Conservation (phyloP, 2,113 vertebrate species). For the Cyprinodon variegatus region DNA sequence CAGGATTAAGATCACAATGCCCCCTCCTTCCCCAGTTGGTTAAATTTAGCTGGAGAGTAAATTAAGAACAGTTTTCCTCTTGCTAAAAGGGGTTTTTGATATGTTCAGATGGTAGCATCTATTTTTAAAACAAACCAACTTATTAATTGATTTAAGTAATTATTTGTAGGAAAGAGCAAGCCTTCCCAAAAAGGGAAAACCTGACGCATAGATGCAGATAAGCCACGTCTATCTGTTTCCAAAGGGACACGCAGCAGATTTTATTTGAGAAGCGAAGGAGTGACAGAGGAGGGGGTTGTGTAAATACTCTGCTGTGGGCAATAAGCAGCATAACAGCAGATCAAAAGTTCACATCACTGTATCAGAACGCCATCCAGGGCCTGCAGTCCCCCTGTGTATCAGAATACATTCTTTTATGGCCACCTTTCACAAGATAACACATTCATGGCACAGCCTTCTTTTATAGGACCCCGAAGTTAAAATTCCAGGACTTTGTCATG, state of each 20-base stretch:
- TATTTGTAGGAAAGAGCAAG: slow-evolving; percentile 71
- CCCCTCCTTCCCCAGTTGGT: slow-evolving; percentile 69
- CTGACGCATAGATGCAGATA: slow-evolving; percentile 22
- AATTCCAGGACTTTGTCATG: slow-evolving; percentile 80
- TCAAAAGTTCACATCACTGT: slow-evolving; percentile 80
- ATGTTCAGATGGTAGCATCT: slow-evolving; percentile 69
- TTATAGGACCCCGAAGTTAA: slow-evolving; percentile 78
- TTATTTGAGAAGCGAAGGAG: slow-evolving; percentile 59
- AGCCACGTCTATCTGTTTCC: slow-evolving; percentile 36
- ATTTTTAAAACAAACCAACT: slow-evolving; percentile 70
- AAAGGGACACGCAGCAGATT: slow-evolving; percentile 46
- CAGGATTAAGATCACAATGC: slow-evolving; percentile 81
- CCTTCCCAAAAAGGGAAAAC: slow-evolving; percentile 60
- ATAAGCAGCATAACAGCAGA: slow-evolving; percentile 79
- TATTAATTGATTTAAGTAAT: slow-evolving; percentile 77
- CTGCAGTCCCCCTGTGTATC: slow-evolving; percentile 73
- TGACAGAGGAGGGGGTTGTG: slow-evolving; percentile 47
- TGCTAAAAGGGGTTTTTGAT: slow-evolving; percentile 62
- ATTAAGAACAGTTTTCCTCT: slow-evolving; percentile 60
- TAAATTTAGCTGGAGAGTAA: slow-evolving; percentile 60
- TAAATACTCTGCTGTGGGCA: slow-evolving; percentile 71
- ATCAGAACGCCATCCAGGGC: slow-evolving; percentile 61
- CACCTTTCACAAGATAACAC: slow-evolving; percentile 68
- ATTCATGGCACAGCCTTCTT: slow-evolving; percentile 67
- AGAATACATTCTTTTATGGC: slow-evolving; percentile 74